These are phyloP conservation scores for Helicoverpa assulta DNA, from an alignment of 2,888 invertebrate genomes.

Conservation along the genomic window DNA sequence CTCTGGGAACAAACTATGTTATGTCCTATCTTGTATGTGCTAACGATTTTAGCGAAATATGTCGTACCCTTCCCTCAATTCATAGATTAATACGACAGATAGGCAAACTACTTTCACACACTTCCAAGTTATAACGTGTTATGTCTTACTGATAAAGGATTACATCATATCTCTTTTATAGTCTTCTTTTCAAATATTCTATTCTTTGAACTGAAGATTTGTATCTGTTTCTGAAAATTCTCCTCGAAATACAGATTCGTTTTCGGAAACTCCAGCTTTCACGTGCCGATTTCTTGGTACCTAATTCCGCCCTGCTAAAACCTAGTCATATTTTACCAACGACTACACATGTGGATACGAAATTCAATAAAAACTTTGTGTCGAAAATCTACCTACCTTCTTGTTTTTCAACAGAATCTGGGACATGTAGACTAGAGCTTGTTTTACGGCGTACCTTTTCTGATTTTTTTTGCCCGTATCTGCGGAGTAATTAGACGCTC, in stretches of 20 bases:
- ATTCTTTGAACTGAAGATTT: no score
- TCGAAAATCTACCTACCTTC: neutral
- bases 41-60: slow-evolving; percentile 31
- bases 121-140: neutral
- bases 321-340: no score
- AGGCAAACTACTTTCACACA: slow-evolving; percentile 16
- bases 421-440: slow-evolving; percentile 13
- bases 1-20: neutral
- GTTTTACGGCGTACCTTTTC: slow-evolving; percentile 35
- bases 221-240: no score
- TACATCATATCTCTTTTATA: neutral
- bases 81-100: slow-evolving; percentile 28
- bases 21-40: neutral
- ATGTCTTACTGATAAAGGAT: neutral
- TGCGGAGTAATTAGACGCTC: slow-evolving; percentile 61
- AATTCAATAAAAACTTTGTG: no score
- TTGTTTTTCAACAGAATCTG: neutral
- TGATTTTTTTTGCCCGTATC: slow-evolving; percentile 46
- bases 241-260: no score
- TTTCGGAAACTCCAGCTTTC: no score
- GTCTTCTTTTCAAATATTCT: no score
- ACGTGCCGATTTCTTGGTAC: no score
- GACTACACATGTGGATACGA: no score
- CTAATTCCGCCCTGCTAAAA: no score
- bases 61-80: slow-evolving; percentile 28